phyloP scores from a whole-genome alignment of 2,113 vertebrate species.

The Podocnemis expansa region DNA sequence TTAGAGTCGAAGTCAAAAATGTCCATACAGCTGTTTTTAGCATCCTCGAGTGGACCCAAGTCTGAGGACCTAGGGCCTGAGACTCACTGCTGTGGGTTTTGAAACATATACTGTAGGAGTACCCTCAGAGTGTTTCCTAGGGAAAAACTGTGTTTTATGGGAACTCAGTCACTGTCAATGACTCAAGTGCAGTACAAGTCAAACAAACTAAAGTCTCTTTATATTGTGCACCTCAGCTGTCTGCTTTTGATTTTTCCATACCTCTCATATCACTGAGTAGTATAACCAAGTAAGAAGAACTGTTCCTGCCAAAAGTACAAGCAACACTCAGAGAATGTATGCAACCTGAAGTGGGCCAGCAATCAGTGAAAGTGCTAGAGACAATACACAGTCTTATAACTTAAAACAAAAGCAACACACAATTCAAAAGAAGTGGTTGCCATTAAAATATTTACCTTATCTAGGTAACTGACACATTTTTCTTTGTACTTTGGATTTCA shows the following conservation, averaged over 20 bases:
- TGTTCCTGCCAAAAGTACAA: background rate
- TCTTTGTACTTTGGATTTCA: background rate
- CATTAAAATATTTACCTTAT: background rate
- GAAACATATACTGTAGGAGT: no score
- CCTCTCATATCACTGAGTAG: background rate
- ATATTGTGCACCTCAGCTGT: background rate
- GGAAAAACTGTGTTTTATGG: background rate
- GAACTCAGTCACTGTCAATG: background rate
- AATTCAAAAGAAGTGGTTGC: background rate
- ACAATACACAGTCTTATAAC: background rate
- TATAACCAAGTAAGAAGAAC: background rate
- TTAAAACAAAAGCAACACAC: background rate
- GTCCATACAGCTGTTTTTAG: no score
- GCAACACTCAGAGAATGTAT: background rate
- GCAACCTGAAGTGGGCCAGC: background rate
- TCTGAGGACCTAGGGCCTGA: no score
- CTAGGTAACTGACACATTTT: background rate
- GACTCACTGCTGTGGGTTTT: no score
- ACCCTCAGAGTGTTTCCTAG: background rate
- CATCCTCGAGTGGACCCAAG: no score
- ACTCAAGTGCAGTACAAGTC: background rate
- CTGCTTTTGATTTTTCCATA: background rate
- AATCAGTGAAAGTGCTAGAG: background rate
- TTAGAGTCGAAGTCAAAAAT: no score
- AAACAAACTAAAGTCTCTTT: background rate